Evolutionary conservation across 1,140 invertebrate species (phyloP), one percentile per base, ranked within the genome.

Genomic region (Holcopasites calliopsidis): DNA sequence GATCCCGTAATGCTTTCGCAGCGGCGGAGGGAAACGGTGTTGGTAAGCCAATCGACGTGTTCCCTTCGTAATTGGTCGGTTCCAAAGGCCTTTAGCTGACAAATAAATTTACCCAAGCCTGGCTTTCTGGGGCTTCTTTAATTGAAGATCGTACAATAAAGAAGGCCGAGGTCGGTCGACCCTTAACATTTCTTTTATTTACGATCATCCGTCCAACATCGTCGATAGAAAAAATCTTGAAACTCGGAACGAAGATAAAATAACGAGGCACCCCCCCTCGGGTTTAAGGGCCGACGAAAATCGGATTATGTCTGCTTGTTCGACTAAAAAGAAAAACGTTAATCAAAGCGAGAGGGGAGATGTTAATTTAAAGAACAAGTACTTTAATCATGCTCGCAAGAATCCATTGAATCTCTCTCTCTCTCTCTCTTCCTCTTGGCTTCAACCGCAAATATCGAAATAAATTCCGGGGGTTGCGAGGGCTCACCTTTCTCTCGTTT

Each of bases 61-160:
- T 68, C 66, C 44, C 50, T 73, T 52, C 42, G 81, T 79, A 83
- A 83, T 83, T 83, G 77, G 82, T 40, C 49, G 62, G 50, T 28
- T 42, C 60, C n/a, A 54, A n/a, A n/a, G 62, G 47, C 68, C 77
- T 69, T 81, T 79, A 82, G 76, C 65, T 44, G 82, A 76, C 76
- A 71, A 82, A 83, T 82, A 83, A 83, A 83, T 83, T 82, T 64
- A 54, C n/a, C 55, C 62, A 13, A 40, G 50, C 10, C 28, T 31
- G 23, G 18, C 60, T n/a, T 47, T 49, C 33, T 50, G 38, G 50
- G 66, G 49, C 26, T 76, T 52, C 62, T 35, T 54, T 81, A 82
- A 82, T 82, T 68, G 79, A 77, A 69, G 74, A 77, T 54, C 74
- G 61, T 72, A 69, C 73, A 61, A 54, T 69, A 82, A 60, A 76